Evolutionary conservation across 2,113 vertebrate species (phyloP), one percentile per base, ranked within the genome.

Genomic region (Turdus rufiventris): DNA sequence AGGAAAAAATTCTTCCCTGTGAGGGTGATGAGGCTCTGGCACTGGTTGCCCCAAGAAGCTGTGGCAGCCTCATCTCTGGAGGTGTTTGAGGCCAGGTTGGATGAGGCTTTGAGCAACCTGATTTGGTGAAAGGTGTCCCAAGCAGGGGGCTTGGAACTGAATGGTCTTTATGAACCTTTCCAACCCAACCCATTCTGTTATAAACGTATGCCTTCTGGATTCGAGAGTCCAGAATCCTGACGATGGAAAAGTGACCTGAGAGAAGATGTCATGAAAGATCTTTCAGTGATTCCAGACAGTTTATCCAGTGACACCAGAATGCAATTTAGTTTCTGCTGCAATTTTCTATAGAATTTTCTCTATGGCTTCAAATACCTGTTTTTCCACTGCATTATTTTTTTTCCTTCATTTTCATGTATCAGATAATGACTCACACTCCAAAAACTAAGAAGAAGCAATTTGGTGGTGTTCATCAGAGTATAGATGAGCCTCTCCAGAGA

Each of bases 391-490:
- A 33, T 76, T 65, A 6, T 65, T 18, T 61, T 78, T 72, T 89
- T 92, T 78, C 34, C 25, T 85, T 88, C 10, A 2, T 92, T 89
- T 95, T 40, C 33, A 2, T 71, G 3, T 92, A 61, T 94, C 93
- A 99, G 99, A 99, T 99, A 93, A 99, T 99, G 99, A 99, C 99
- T 79, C 98, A 99, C 97, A 98, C 99, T 43, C 96, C 98, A 33
- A 99, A 98, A 97, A 63, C 51, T 7, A 99, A 98, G 96, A 98
- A 97, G 97, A 99, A 96, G 83, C 94, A 95, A 16, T 96, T 89
- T 31, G 36, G 96, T 75, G 36, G 94, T 20, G 15, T 92, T 3
- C 97, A 96, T 43, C 97, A 98, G 80, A 98, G 98, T 21, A 56
- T 89, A 28, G 98, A 99, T 9, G 99, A 99, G 87, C 99, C 99